Base-by-base conservation (phyloP, 2,797 vertebrate species). In the Anomalospiza imberbis region DNA sequence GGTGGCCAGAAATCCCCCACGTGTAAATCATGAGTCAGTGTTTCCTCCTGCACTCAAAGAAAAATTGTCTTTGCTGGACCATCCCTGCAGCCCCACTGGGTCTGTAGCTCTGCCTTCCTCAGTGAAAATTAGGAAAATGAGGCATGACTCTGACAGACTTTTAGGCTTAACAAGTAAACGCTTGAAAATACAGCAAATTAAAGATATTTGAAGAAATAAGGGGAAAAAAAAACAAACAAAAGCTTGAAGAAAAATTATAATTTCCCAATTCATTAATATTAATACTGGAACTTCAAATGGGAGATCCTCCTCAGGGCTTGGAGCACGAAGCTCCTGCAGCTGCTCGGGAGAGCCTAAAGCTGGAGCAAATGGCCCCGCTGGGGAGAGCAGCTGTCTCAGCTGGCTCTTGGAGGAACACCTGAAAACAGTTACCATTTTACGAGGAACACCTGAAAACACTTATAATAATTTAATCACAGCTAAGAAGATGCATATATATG, bases 401-500 rank as follows among this genome's bases (percentile, higher is more conserved):
- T 36, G 74, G 31, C 36, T 58, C 67, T 17, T 14, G 15, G 22
- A 40, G 40, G 19, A 86, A 29, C 47, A 57, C 24, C 51, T 62
- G 53, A 31, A 40, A 60, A 18, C 34, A 40, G 16, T 5, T 17
- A 11, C 2, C 34, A 6, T 8, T 38, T n/a, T n/a, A 13, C 0
- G 0, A 17, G 36, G 16, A 85, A 53, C 53, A 55, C 12, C 55
- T 51, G 40, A 18, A 85, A 54, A 24, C 40, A 58, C 5, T 17
- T 12, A 8, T 0, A 51, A 5, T 4, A 0, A 42, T 31, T 54
- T 53, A 9, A 13, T 40, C 31, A 8, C 45, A 53, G 45, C 45
- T 7, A 9, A 48, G 58, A 28, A 12, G 25, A 10, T 9, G 40
- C 9, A 14, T 1, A 2, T 7, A 1, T 9, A 1, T 25, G 7